Evolutionary conservation across 1,140 invertebrate species (phyloP), one percentile per base, ranked within the genome.

Genomic region (Drosophila repleta): DNA sequence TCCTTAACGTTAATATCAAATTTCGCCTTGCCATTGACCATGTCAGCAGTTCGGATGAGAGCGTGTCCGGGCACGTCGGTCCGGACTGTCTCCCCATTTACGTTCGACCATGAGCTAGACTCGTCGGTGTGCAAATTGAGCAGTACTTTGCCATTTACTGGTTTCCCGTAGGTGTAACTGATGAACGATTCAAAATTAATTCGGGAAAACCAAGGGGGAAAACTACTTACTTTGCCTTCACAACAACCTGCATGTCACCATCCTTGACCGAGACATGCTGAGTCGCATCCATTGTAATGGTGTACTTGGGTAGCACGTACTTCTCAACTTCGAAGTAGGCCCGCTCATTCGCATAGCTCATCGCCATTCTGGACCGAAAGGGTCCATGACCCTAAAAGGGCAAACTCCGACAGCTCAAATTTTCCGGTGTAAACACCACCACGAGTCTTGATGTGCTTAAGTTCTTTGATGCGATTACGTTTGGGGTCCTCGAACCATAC

Each of bases 221-320:
- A 13, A 7, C 18, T 1, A 90, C 89, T 77, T 68, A 92, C 90
- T 96, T 96, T 7, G 97, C 96, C 62, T 95, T 94, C 1, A 99
- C 93, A 37, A 96, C 96, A 1, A 96, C 95, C 3, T 93, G 93
- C 49, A 98, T 94, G 64, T 95, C 94, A 20, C 95, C 95, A 67
- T 97, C 95, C 73, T 95, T 95, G 88, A 98, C 97, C 0, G 96
- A 95, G 0, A 96, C 94, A 88, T 97, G 96, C 64, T 95, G 93
- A 0, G 97, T 96, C 1, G 96, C 94, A 48, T 96, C 94, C 49
- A 98, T 94, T 0, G 95, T 94, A 18, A 99, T 95, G 80, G 97
- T 94, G 92, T 98, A 99, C 81, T 98, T 98, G 0, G 98, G 98
- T 43, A 98, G 92, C 35, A 99, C 95, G 91, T 99, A 99, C 92